Evolutionary conservation across 2,888 invertebrate genomes (phyloP).

Genomic region (Hyles lineata): DNA sequence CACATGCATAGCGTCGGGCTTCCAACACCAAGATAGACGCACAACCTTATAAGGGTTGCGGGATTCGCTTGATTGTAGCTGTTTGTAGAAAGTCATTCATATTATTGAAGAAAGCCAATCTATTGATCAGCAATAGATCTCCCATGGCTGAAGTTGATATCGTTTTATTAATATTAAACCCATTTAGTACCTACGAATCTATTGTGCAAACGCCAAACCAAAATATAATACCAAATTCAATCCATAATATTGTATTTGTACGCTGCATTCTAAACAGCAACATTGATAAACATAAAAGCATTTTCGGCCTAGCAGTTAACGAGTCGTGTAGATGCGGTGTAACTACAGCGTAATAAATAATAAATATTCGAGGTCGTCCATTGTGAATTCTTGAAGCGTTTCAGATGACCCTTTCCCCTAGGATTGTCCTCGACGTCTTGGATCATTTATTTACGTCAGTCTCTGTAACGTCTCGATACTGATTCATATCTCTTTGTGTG

Average conservation of each 20-base stretch:
- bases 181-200: background rate
- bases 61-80: too few relatives aligned
- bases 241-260: background rate
- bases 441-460: conserved; percentile 40
- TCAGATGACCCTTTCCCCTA: conserved; percentile 61
- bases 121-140: too few relatives aligned
- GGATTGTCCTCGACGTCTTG: conserved; percentile 59
- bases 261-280: background rate
- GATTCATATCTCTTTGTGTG: conserved; percentile 47
- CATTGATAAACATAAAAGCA: background rate
- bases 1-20: too few relatives aligned
- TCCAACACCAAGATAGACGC: too few relatives aligned
- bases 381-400: conserved; percentile 65
- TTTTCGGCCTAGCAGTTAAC: background rate
- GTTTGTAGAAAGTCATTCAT: too few relatives aligned
- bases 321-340: background rate
- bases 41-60: too few relatives aligned
- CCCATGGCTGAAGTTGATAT: too few relatives aligned
- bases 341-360: conserved; percentile 40
- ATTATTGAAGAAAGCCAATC: too few relatives aligned
- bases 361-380: conserved; percentile 60
- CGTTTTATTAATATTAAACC: background rate
- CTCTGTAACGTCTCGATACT: conserved; percentile 53
- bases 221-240: background rate
- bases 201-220: background rate